Evolutionary conservation across 2,797 vertebrate genomes (phyloP), one percentile per base, ranked within the genome.

Genomic region (Gouania willdenowi): DNA sequence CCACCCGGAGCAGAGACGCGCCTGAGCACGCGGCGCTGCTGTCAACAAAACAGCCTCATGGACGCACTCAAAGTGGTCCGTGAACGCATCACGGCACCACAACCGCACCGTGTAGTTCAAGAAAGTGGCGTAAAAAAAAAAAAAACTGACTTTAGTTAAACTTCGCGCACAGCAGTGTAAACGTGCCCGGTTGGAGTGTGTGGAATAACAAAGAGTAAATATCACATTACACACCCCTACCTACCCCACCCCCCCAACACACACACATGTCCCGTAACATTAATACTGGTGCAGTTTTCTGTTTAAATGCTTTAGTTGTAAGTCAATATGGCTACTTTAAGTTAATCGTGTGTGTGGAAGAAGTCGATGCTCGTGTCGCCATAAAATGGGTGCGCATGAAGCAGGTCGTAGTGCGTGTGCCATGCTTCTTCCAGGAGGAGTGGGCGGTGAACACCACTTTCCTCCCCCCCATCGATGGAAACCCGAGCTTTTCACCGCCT

Each of bases 381-480:
- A 66, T 79, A 86, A 87, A 78, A 83, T 87, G 85, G 85, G 85
- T 83, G 87, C 84, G 83, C 78, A 80, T 54, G 76, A 80, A 82
- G 79, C 80, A 77, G 78, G 75, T 81, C 63, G 75, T 80, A 79
- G 79, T 78, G 68, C 71, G 22, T 77, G 85, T 77, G 85, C 85
- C 81, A 83, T 84, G 81, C 87, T 84, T 77, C 82, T 85, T 82
- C 59, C n/a, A n/a, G n/a, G 65, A 62, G 59, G 65, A 61, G 86
- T 86, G 87, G 86, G 86, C 82, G 86, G 80, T 51, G 78, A 77
- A 79, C 54, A 56, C 43, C 72, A 83, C 79, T 73, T 79, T 78
- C 67, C 35, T 36, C 30, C n/a, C n/a, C n/a, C n/a, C n/a, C n/a
- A n/a, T 83, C 75, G 71, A 67, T 54, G n/a, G 47, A 73, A 82